Evolutionary conservation across 2,113 vertebrate genomes (phyloP).

Genomic region (Salvelinus sp.): DNA sequence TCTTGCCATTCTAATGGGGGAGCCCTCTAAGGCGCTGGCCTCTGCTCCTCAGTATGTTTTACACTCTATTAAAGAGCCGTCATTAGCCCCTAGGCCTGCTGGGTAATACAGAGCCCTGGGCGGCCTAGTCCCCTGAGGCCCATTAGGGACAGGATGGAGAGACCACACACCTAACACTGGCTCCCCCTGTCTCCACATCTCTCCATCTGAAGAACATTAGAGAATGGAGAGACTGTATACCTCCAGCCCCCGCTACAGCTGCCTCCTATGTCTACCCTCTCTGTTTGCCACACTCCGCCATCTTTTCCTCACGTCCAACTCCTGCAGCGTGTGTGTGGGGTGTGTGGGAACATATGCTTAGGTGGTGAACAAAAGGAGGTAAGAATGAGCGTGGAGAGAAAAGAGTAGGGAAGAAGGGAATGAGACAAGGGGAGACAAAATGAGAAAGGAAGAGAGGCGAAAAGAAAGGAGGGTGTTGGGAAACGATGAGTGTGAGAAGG

Average conservation of each 20-base stretch:
- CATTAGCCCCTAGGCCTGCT: constrained; percentile 72
- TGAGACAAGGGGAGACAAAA: background rate
- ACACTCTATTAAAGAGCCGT: constrained; percentile 60
- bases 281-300: too few species aligned
- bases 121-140: constrained; percentile 54
- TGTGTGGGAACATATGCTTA: too few species aligned
- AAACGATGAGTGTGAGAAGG: constrained; percentile 91
- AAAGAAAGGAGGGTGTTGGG: constrained; percentile 77
- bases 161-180: too few species aligned
- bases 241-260: too few species aligned
- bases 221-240: too few species aligned
- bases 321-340: background rate
- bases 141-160: constrained; percentile 61
- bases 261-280: too few species aligned
- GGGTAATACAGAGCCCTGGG: constrained; percentile 74
- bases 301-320: too few species aligned
- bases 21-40: too few species aligned
- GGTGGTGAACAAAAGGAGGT: background rate
- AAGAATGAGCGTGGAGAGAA: background rate
- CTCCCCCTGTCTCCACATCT: too few species aligned
- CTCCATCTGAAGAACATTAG: too few species aligned
- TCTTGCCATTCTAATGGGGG: too few species aligned
- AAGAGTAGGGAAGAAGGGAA: background rate
- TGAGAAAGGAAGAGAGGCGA: constrained; percentile 20
- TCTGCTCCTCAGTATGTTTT: constrained; percentile 13